phyloP scores from a whole-genome alignment of 2,888 invertebrate species.

The Anthoptus insignis region DNA sequence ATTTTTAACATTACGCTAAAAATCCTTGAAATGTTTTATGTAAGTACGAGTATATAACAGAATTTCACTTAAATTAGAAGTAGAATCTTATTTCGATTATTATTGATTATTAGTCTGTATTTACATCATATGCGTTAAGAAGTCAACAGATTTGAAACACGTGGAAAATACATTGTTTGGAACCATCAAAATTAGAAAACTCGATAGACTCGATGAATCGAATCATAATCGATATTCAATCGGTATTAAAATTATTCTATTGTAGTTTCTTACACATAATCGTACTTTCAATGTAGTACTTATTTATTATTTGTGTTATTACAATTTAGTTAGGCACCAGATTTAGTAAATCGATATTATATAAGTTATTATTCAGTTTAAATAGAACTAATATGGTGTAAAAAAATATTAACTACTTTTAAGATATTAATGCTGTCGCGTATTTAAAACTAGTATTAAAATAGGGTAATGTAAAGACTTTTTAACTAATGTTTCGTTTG shows the following conservation, averaged over 20 bases:
- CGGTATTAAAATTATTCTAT: background rate
- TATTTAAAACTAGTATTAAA: constrained; percentile 6
- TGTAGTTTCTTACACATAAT: background rate
- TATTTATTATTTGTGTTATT: constrained; percentile 10
- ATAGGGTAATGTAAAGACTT: constrained; percentile 3
- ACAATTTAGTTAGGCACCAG: background rate
- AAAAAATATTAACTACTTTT: constrained; percentile 24
- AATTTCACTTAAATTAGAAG: too few species aligned
- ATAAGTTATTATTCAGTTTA: constrained; percentile 6
- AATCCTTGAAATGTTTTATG: too few species aligned
- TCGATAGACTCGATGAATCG: background rate
- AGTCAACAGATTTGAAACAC: too few species aligned
- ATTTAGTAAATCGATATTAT: constrained; percentile 1
- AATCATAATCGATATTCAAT: background rate
- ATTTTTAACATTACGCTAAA: too few species aligned
- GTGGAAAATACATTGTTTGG: too few species aligned
- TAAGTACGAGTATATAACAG: too few species aligned
- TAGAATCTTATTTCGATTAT: too few species aligned
- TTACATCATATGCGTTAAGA: too few species aligned
- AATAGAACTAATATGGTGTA: background rate
- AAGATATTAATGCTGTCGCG: constrained; percentile 20
- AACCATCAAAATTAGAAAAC: background rate
- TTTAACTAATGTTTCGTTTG: background rate
- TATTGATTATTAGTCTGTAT: too few species aligned
- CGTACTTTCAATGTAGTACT: background rate